Conservation (phyloP, 2,888 invertebrate species). For the Pyrrhosoma nymphula region DNA sequence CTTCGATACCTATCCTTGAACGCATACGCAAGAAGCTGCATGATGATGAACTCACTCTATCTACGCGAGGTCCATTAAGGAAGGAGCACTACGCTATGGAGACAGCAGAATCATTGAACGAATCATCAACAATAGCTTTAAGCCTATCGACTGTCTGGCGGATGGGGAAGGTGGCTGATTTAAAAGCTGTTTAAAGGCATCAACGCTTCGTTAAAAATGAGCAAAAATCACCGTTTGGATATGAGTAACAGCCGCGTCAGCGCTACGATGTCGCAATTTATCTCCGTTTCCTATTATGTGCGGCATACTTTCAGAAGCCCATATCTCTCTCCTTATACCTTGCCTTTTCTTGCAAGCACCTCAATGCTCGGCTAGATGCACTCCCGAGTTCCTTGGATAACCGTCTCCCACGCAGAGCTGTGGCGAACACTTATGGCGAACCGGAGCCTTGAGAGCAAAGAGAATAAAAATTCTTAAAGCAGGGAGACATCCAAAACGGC, state of each 20-base stretch:
- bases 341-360: background rate
- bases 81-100: background rate
- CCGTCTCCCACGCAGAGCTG: background rate
- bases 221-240: background rate
- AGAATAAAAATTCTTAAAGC: background rate
- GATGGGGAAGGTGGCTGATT: background rate
- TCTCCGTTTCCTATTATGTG: background rate
- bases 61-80: slow-evolving; percentile 30
- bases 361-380: background rate
- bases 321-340: background rate
- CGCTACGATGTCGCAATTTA: background rate
- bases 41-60: slow-evolving; percentile 36
- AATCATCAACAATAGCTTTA: background rate
- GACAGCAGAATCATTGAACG: background rate
- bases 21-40: background rate
- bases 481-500: background rate
- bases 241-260: background rate
- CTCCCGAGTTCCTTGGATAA: background rate
- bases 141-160: background rate
- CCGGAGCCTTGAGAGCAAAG: background rate
- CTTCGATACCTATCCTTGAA: slow-evolving; percentile 6
- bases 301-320: background rate
- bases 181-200: background rate
- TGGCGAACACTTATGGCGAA: background rate
- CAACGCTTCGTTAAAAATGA: background rate